Percentiles rank a stretch among this genome's conserved stretches.
phyloP scores from a whole-genome alignment of 2,797 vertebrate genomes.

The Cephalopachus bancanus region DNA sequence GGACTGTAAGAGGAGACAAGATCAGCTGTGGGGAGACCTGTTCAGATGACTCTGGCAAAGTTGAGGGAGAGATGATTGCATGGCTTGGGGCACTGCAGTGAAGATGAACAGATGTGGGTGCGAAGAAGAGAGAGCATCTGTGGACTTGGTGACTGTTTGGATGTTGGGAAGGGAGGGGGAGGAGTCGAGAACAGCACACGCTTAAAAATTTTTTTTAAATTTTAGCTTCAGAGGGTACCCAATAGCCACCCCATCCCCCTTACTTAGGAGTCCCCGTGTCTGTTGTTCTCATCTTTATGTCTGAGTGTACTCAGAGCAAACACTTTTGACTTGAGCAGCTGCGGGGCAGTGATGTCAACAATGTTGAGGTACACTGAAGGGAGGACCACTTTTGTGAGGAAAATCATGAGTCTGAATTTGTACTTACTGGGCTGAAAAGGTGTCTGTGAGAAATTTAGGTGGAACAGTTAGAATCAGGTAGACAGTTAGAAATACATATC shows the following conservation, averaged over 20 bases:
- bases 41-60: not conserved
- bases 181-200: not conserved
- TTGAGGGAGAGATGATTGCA: not conserved
- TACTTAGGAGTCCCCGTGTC: no score
- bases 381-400: not conserved
- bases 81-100: not conserved
- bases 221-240: no score
- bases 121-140: not conserved
- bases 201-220: no score
- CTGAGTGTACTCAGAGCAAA: no score
- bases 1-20: not conserved
- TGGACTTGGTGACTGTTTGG: not conserved
- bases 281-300: no score
- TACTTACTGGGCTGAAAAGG: not conserved
- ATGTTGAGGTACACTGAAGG: not conserved
- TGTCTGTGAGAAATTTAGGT: conserved; percentile 20
- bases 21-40: no score
- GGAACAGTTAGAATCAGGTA: not conserved
- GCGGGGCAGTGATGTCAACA: not conserved
- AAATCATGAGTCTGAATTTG: not conserved
- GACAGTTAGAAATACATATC: not conserved
- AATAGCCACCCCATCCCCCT: no score
- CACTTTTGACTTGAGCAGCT: not conserved
- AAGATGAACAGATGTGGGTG: not conserved
- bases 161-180: not conserved